Evolutionary conservation across 2,888 invertebrate species (phyloP).

Genomic region (Heliconius hortense): DNA sequence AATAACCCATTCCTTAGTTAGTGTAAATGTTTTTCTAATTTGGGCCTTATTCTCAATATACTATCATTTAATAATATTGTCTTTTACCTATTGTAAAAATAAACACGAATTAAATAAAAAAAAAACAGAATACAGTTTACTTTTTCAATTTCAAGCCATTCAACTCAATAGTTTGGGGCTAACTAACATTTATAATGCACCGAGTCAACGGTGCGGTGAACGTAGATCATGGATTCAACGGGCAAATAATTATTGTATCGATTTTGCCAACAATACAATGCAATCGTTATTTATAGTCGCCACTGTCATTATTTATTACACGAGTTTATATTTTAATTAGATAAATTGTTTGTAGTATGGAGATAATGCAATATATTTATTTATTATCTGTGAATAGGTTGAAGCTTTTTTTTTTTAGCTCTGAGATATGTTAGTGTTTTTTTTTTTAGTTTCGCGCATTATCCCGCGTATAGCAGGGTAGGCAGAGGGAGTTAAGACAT

Average conservation of each 20-base stretch:
- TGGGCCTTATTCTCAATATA: no score
- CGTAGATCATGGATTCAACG: constrained; percentile 32
- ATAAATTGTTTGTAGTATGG: neutral
- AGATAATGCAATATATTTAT: no score
- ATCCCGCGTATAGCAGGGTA: neutral
- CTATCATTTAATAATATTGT: no score
- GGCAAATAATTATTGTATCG: constrained; percentile 35
- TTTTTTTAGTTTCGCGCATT: neutral
- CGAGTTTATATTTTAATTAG: constrained; percentile 1
- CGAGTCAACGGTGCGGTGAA: constrained; percentile 23
- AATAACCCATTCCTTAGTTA: neutral
- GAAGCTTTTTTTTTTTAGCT: neutral
- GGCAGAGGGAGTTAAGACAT: neutral
- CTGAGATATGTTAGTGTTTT: neutral
- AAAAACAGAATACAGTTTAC: neutral
- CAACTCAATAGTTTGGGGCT: neutral
- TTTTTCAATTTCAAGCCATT: constrained; percentile 10
- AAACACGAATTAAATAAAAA: neutral
- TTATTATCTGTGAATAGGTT: no score
- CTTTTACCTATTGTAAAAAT: no score
- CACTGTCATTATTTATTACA: constrained; percentile 26
- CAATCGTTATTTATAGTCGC: constrained; percentile 32
- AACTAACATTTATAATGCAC: constrained; percentile 25
- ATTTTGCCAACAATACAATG: constrained; percentile 23
- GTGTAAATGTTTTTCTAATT: neutral